phyloP scores from a whole-genome alignment of 2,797 vertebrate species.

The Centroberyx gerrardi region DNA sequence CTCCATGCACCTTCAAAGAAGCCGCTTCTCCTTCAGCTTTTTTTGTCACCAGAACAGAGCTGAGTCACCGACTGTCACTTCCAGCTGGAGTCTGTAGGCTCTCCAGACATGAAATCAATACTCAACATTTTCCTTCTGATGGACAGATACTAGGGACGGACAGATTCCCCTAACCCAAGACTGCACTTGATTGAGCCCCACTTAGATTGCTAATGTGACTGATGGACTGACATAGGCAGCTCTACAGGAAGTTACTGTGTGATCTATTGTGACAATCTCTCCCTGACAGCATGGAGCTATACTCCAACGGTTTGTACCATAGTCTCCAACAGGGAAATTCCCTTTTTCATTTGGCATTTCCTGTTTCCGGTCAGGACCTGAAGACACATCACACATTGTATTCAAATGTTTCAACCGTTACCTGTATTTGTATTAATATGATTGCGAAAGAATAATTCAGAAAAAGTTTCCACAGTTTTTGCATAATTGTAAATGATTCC shows the following conservation, averaged over 20 bases:
- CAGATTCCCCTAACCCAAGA: constrained; percentile 66
- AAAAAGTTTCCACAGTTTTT: neutral
- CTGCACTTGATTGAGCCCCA: constrained; percentile 81
- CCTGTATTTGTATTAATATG: too few species aligned
- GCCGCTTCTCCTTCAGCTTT: constrained; percentile 56
- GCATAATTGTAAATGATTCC: constrained; percentile 27
- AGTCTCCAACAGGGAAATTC: constrained; percentile 43
- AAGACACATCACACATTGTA: neutral
- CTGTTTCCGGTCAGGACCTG: constrained; percentile 14
- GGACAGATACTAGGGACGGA: constrained; percentile 79
- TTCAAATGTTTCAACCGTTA: constrained; percentile 3
- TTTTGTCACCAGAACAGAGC: constrained; percentile 66
- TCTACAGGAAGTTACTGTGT: constrained; percentile 65
- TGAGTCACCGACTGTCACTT: constrained; percentile 80
- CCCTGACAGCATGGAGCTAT: constrained; percentile 46
- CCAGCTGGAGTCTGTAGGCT: constrained; percentile 76
- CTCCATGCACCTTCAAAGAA: constrained; percentile 35
- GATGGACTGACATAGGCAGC: constrained; percentile 73
- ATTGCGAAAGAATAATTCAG: too few species aligned
- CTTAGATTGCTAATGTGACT: constrained; percentile 82
- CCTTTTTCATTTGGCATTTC: constrained; percentile 25
- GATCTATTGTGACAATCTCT: constrained; percentile 57
- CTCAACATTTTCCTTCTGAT: constrained; percentile 81
- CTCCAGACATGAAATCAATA: constrained; percentile 86
- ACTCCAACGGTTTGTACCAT: constrained; percentile 36